Base-by-base conservation (phyloP, 2,113 vertebrate genomes). In the Ahaetulla prasina region DNA sequence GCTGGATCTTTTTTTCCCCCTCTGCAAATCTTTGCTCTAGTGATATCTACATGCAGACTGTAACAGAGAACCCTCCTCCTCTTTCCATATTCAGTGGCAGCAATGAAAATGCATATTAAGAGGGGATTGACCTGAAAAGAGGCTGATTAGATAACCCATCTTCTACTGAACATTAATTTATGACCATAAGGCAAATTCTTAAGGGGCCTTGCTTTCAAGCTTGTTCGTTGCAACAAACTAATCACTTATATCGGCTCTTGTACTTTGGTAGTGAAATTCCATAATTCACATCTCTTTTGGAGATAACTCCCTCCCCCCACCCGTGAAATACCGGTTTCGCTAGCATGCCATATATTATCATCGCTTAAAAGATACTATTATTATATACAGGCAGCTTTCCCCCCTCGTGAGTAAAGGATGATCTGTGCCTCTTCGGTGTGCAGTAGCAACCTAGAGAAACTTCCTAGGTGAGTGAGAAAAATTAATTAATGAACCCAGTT, bases 151-250 rank as follows among this genome's bases (percentile, higher is more conserved):
- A 95, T 94, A 96, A 93, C 89, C 87, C 91, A 94, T 94, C 92
- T 96, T 94, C 85, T 91, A 94, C 93, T 96, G 96, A 97, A 96
- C 95, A 94, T 96, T 97, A 97, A 97, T 97, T 97, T 96, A 97
- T 95, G 94, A 95, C 89, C 80, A 94, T 96, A 96, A 95, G 94
- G 91, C 91, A 97, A 96, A 95, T 96, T 96, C 96, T 97, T 89
- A 92, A 45, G 92, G 94, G 96, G 87, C 89, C 92, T 95, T 95
- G 96, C 96, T 85, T 96, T 95, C 95, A 80, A 54, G 1, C 12
- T 57, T 96, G 93, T 92, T 97, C 93, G 95, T 95, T 95, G 96
- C 87, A 92, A 94, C 8, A 91, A 95, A 80, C 91, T 87, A 95
- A 97, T 96, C 92, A 90, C 96, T 96, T 95, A 89, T 95, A 96